Evolutionary conservation across 2,113 vertebrate species (phyloP).

Genomic region (Zapornia atra): DNA sequence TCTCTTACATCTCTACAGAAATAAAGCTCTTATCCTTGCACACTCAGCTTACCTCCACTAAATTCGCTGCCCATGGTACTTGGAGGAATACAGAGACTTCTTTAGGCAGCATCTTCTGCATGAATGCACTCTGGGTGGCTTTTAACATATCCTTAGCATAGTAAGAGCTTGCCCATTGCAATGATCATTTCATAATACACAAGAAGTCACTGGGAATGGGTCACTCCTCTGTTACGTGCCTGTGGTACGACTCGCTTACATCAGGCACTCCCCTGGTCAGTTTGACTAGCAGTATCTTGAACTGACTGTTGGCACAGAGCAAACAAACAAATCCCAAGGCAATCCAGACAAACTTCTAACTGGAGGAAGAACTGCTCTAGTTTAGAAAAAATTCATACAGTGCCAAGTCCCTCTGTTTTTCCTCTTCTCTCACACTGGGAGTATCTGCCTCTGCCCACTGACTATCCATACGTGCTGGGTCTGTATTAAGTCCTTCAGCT

Average conservation of each 20-base stretch:
- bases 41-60: constrained; percentile 25
- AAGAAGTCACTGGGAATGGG: not conserved
- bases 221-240: not conserved
- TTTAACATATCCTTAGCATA: not conserved
- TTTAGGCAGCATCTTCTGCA: not conserved
- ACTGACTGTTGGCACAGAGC: not conserved
- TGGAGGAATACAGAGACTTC: not conserved
- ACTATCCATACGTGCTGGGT: not conserved
- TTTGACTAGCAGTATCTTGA: not conserved
- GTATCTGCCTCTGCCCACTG: not conserved
- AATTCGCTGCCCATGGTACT: not conserved
- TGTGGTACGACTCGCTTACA: fast-evolving
- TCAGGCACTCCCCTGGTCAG: not conserved
- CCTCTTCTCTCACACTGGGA: not conserved
- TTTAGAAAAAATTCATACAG: not conserved
- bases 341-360: not conserved
- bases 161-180: not conserved
- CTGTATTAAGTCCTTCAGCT: not conserved
- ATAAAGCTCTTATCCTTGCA: constrained; percentile 17
- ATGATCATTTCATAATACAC: not conserved
- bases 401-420: not conserved
- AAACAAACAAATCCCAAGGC: not conserved
- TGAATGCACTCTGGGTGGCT: not conserved
- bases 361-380: not conserved
- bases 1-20: constrained; percentile 8